Evolutionary conservation across 2,888 invertebrate genomes (phyloP).

Genomic region (Eupithecia pulchellata): DNA sequence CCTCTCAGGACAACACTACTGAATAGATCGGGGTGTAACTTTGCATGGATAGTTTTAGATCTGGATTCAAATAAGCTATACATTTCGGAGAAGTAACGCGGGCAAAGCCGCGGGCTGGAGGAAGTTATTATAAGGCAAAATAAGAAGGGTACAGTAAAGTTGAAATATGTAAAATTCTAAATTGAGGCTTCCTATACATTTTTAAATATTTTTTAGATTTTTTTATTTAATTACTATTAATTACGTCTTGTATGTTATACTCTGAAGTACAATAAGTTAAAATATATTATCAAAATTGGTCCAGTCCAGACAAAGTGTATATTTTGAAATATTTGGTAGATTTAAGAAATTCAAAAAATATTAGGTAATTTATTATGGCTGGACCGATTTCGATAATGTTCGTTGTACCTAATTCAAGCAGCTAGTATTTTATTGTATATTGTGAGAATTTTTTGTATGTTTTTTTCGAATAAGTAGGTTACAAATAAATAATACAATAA

Average conservation of each 20-base stretch:
- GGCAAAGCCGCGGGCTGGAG: background rate
- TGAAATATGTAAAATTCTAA: constrained; percentile 26
- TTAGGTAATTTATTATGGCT: constrained; percentile 10
- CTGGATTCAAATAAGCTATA: background rate
- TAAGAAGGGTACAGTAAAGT: constrained; percentile 11
- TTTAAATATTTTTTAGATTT: background rate
- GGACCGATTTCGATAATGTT: constrained; percentile 19
- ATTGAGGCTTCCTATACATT: constrained; percentile 34
- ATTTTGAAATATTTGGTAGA: background rate
- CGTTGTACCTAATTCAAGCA: constrained; percentile 1
- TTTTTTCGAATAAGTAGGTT: constrained; percentile 32
- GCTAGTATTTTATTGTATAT: constrained; percentile 20
- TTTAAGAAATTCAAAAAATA: background rate
- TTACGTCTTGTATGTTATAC: constrained; percentile 6
- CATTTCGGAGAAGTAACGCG: background rate
- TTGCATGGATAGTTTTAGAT: background rate
- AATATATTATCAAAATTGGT: constrained; percentile 18
- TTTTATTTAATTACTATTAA: background rate
- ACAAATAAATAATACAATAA: constrained; percentile 42
- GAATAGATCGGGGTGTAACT: background rate
- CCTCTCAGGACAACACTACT: background rate
- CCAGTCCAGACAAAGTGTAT: constrained; percentile 22
- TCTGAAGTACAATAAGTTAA: constrained; percentile 25
- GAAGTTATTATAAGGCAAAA: background rate
- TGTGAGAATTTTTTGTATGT: constrained; percentile 36